Percentiles rank a stretch among this genome's conserved stretches.
These are phyloP conservation scores for Holocentrus rufus DNA, from an alignment of 2,797 vertebrate genomes.

Conservation along the genomic window DNA sequence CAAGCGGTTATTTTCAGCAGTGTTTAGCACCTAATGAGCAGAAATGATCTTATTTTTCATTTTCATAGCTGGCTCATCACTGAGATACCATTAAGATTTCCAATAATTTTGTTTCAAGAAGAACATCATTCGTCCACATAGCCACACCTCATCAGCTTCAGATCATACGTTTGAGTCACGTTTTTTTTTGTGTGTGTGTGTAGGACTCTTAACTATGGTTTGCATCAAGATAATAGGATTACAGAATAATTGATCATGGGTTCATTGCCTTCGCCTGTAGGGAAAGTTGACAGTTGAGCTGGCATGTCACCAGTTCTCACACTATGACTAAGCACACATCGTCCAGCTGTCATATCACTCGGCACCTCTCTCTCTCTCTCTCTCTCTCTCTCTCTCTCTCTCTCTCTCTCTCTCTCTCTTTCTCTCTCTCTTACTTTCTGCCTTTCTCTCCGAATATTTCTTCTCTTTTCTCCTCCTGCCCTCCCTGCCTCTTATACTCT, in stretches of 20 bases:
- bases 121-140: neutral
- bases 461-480: neutral
- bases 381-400: constrained; percentile 18
- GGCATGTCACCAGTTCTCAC: constrained; percentile 54
- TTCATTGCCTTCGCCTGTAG: constrained; percentile 8
- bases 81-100: neutral
- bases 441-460: constrained; percentile 8
- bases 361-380: constrained; percentile 25
- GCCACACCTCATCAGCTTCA: constrained; percentile 1
- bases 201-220: no score
- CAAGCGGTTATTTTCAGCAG: no score
- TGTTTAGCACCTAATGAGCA: neutral
- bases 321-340: constrained; percentile 29
- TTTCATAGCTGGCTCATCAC: neutral
- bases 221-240: neutral
- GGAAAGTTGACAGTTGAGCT: constrained; percentile 54
- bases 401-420: neutral
- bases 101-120: neutral
- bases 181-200: neutral
- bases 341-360: constrained; percentile 57
- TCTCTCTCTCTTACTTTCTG: no score
- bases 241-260: neutral
- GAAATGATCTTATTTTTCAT: neutral
- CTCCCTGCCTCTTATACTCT: neutral
- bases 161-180: constrained; percentile 23